Evolutionary conservation across 1,140 invertebrate species (phyloP), one percentile per base, ranked within the genome.

Genomic region (Papilio helenus): DNA sequence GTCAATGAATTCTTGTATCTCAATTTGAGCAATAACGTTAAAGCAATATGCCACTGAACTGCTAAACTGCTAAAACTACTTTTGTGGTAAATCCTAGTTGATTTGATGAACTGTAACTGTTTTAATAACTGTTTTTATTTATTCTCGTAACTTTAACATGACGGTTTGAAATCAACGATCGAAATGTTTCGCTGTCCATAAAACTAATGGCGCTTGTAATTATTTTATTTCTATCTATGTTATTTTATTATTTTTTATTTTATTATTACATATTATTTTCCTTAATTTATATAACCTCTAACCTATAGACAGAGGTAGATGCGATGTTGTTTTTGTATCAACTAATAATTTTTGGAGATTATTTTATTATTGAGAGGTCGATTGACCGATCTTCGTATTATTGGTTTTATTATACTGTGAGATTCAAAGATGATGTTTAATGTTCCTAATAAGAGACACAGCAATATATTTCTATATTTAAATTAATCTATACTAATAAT

Each of bases 261-360:
- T 55, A 55, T 55, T 55, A 55, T 8, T n/a, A n/a, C n/a, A 55
- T 55, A 55, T 55, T 18, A 55, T 55, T 55, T 55, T 55, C 51
- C 51, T 55, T 55, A 20, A 55, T 18, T 55, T 20, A 46, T 46
- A 46, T 46, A 55, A 55, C 51, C 18, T 55, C 18, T 55, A 55
- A 55, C 51, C 23, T 20, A 4, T 26, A 26, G 3, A 26, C 10
- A 61, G 20, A 61, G 58, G 23, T 61, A 29, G 23, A 61, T 2
- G 20, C 23, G 26, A 58, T 39, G 34, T 58, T 20, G 23, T 55
- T n/a, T 58, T 58, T 58, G 14, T 49, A 16, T 58, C 55, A n/a
- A 58, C 2, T 58, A 58, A n/a, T 10, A 20, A 23, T 20, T 55
- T 55, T n/a, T 20, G 8, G 18, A 55, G n/a, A 55, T 26, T 61